Evolutionary conservation across 2,888 invertebrate species (phyloP), one percentile per base, ranked within the genome.

Genomic region (Plebejus melissa): DNA sequence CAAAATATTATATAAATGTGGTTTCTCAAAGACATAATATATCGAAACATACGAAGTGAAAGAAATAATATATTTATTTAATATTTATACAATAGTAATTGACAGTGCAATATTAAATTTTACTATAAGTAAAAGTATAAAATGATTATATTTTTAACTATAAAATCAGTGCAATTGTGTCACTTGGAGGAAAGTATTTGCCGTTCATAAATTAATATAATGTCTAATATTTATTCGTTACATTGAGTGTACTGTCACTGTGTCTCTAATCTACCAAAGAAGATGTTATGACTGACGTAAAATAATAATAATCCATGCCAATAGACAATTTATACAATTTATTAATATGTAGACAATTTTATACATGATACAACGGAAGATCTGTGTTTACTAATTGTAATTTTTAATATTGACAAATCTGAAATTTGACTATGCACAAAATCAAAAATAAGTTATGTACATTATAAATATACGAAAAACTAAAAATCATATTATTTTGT

Each of bases 31-130:
- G 75, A 76, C 50, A 72, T 75, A 58, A 70, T 76, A 69, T 77
- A 77, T 77, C 76, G 78, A 76, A 80, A 80, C 80, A 81, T 74
- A 79, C 80, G 78, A 79, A 79, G 78, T 76, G 79, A 85, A 82
- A 83, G 87, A 85, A 88, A 87, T 86, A 88, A 87, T 86, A 86
- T 79, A 79, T 80, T 78, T 81, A 84, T 81, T 82, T 83, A 82
- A 82, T 81, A 84, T 81, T 82, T 83, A 82, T 82, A 81, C 85
- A 84, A 83, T 83, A 81, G 72, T 72, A 72, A 85, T 86, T 85
- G 84, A 87, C 92, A 88, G 92, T 92, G 92, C 92, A 92, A 92
- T 92, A 92, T 88, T 84, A 87, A 88, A 87, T 85, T 89, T 92
- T 91, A 90, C 91, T 92, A 81, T 90, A 90, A 92, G 91, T 91